Percentiles rank a stretch among this genome's conserved stretches.
Conservation (phyloP, 2,888 invertebrate species). For the Drosophila kokeensis region DNA sequence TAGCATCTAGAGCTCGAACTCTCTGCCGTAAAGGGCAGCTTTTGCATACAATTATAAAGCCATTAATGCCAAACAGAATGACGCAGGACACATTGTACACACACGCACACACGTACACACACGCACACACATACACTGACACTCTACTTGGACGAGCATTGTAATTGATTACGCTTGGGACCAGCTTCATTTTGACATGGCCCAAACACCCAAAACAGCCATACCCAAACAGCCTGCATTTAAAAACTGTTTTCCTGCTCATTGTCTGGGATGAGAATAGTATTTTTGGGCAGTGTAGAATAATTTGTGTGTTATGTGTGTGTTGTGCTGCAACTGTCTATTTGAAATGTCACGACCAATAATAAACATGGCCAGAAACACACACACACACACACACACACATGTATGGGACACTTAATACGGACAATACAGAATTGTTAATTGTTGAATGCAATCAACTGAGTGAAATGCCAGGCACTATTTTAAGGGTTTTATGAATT, state of each 20-base stretch:
- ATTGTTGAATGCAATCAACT: slow-evolving; percentile 62
- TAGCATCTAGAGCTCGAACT: slow-evolving; percentile 5
- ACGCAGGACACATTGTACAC: slow-evolving; percentile 38
- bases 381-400: slow-evolving; percentile 16
- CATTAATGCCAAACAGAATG: slow-evolving; percentile 56
- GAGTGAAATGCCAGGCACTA: slow-evolving; percentile 40
- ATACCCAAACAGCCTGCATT: slow-evolving; percentile 28
- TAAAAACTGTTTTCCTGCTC: slow-evolving; percentile 52
- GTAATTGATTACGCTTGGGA: slow-evolving; percentile 69
- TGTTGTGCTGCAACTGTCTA: slow-evolving; percentile 53
- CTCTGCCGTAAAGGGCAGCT: slow-evolving; percentile 3
- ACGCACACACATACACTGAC: slow-evolving; percentile 9
- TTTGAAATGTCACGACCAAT: slow-evolving; percentile 57
- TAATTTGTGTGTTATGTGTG: slow-evolving; percentile 27
- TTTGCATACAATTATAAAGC: slow-evolving; percentile 60
- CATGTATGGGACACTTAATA: slow-evolving; percentile 32
- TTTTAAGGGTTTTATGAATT: slow-evolving; percentile 48
- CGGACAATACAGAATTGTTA: slow-evolving; percentile 50
- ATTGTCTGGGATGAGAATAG: slow-evolving; percentile 19
- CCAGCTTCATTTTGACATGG: slow-evolving; percentile 49
- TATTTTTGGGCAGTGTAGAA: not conserved
- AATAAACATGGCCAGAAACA: slow-evolving; percentile 40
- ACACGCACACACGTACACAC: slow-evolving; percentile 24
- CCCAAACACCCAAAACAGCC: slow-evolving; percentile 11
- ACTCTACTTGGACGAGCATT: slow-evolving; percentile 20